Evolutionary conservation across 2,888 invertebrate species (phyloP).

Genomic region (Colostygia pectinataria): DNA sequence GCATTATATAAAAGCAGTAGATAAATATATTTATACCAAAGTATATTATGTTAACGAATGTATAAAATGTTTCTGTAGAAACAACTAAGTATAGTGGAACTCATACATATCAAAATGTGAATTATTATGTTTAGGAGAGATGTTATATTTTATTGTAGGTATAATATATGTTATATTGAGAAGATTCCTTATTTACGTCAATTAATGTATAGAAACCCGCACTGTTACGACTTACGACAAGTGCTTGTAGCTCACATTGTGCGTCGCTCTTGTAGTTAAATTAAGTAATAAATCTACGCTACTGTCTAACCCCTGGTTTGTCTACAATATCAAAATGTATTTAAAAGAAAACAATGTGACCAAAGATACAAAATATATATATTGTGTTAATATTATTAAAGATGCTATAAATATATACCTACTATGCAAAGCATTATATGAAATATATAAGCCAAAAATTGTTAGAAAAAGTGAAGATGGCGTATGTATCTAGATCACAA

Average conservation of each 20-base stretch:
- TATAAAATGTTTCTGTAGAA: conserved; percentile 45
- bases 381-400: conserved; percentile 17
- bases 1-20: conserved; percentile 50
- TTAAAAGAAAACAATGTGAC: conserved; percentile 25
- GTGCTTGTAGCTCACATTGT: conserved; percentile 52
- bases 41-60: conserved; percentile 41
- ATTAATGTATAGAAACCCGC: conserved; percentile 69
- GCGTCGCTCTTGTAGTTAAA: conserved; percentile 24
- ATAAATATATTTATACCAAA: conserved; percentile 43
- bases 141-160: conserved; percentile 44
- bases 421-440: conserved; percentile 27
- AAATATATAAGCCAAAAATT: conserved; percentile 1
- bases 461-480: conserved; percentile 3
- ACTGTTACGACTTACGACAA: conserved; percentile 37
- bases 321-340: conserved; percentile 21
- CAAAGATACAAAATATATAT: conserved; percentile 25
- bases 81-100: conserved; percentile 51
- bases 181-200: conserved; percentile 82
- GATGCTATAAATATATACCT: conserved; percentile 12
- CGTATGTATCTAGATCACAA: neutral
- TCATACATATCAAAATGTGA: conserved; percentile 76
- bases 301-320: neutral
- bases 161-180: conserved; percentile 46
- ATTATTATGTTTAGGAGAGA: conserved; percentile 58
- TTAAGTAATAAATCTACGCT: neutral